Evolutionary conservation across 2,888 invertebrate genomes (phyloP), one percentile per base, ranked within the genome.

Genomic region (Eupithecia pulchellata): DNA sequence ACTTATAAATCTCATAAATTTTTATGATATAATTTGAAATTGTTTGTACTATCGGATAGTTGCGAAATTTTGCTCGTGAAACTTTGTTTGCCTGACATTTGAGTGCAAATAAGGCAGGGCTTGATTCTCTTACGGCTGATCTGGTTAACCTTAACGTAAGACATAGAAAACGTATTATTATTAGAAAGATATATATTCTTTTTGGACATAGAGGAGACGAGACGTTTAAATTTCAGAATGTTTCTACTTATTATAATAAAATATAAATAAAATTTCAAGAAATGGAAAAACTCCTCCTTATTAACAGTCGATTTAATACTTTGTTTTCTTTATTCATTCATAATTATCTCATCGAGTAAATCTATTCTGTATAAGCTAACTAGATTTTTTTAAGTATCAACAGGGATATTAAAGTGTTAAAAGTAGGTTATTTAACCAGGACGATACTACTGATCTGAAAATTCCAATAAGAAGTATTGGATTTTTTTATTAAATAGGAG

Each of bases 1-100:
- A 77, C 78, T 79, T 81, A 82, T 84, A 88, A 89, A 89, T 88
- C 89, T 89, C 89, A 89, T 89, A 89, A 88, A 89, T 89, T 89
- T 89, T 89, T 88, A 89, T 89, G 80, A 84, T 82, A 82, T 82
- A 82, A 86, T 89, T 88, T 84, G 84, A 84, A 86, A 86, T 86
- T 84, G 84, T 86, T 85, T 75, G 65, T 73, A 70, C 72, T 69
- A 68, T 42, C 63, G 32, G 67, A 69, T 66, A 57, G 29, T 57
- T 17, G 57, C 8, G 57, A 57, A 29, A 57, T 57, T 29, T 57
- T 29, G 57, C 29, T 17, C 29, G 25, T 25, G 52, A 13, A 52
- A 13, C 25, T 9, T 9, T 52, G 52, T 47, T 47, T 47, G 42
- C 8, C n/a, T n/a, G 8, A 42, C 1, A 20, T 20, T 20, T 47